These are phyloP conservation scores for Sialis fuliginosa DNA, from an alignment of 2,888 invertebrate species.

Conservation along the genomic window DNA sequence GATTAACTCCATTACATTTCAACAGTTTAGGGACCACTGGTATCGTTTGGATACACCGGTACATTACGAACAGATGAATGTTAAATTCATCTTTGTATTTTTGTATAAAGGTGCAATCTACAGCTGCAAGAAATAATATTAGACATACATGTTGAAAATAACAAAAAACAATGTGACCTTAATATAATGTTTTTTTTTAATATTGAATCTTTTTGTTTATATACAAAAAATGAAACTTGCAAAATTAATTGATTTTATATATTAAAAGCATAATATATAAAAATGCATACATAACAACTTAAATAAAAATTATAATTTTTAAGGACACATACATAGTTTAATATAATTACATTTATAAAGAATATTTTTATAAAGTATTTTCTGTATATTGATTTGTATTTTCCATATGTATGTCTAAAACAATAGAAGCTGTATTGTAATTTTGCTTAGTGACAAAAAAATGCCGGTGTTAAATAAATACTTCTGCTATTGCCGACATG, in stretches of 20 bases:
- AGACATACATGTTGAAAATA: no score
- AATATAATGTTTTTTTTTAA: no score
- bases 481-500: conserved; percentile 9
- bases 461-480: conserved; percentile 9
- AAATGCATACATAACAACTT: not conserved
- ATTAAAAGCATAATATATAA: not conserved
- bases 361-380: not conserved
- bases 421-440: conserved; percentile 24
- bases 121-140: no score
- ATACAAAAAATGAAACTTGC: no score
- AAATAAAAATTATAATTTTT: not conserved
- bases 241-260: not conserved
- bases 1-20: no score
- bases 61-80: no score
- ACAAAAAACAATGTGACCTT: no score
- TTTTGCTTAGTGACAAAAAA: conserved; percentile 24
- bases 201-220: no score
- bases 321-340: not conserved
- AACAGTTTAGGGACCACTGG: no score
- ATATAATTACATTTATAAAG: not conserved
- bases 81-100: no score
- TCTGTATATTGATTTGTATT: not conserved
- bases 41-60: not conserved
- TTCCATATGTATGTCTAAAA: conserved; percentile 16
- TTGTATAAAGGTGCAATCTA: no score